A percentile compares a stretch with the other conserved stretches of the same genome.
Evolutionary conservation across 1,140 invertebrate genomes (phyloP).

Genomic region (Melipona quadrifasciata): DNA sequence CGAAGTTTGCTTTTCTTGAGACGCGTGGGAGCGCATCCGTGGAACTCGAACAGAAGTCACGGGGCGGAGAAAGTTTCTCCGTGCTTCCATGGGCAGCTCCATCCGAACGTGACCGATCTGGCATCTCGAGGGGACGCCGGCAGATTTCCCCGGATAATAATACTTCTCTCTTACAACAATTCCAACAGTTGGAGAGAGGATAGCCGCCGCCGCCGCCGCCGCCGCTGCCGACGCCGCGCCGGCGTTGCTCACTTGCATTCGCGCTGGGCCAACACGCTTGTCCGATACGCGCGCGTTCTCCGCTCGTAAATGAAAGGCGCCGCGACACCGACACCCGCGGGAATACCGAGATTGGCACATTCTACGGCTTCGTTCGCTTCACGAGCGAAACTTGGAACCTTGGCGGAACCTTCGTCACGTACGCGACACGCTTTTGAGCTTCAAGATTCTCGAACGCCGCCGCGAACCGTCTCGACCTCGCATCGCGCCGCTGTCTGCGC

Average conservation of each 20-base stretch:
- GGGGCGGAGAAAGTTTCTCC: slow-evolving; percentile 71
- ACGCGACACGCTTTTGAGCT: slow-evolving; percentile 51
- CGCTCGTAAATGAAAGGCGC: slow-evolving; percentile 74
- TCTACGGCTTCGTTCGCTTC: slow-evolving; percentile 55
- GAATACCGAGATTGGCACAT: slow-evolving; percentile 74
- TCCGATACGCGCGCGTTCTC: slow-evolving; percentile 47
- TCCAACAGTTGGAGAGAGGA: slow-evolving; percentile 56
- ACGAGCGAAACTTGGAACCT: slow-evolving; percentile 48
- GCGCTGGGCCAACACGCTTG: slow-evolving; percentile 45
- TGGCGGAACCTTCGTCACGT: slow-evolving; percentile 54
- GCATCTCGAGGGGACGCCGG: slow-evolving; percentile 75
- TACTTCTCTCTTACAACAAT: slow-evolving; percentile 79
- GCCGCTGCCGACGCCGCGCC: too few species aligned
- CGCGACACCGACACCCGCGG: slow-evolving; percentile 68
- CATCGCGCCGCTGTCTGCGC: neutral
- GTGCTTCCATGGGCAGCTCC: slow-evolving; percentile 67
- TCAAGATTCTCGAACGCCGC: neutral
- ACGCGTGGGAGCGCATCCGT: slow-evolving; percentile 44
- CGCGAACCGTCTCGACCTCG: neutral
- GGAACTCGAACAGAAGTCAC: slow-evolving; percentile 56
- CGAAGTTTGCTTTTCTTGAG: slow-evolving; percentile 63
- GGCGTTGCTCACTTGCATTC: slow-evolving; percentile 61
- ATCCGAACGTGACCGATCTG: slow-evolving; percentile 80
- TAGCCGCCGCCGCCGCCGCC: neutral
- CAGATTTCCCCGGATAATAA: slow-evolving; percentile 82